Percentiles rank a stretch among this genome's conserved stretches.
Evolutionary conservation across 1,140 invertebrate species (phyloP).

Genomic region (Theocolax elegans): DNA sequence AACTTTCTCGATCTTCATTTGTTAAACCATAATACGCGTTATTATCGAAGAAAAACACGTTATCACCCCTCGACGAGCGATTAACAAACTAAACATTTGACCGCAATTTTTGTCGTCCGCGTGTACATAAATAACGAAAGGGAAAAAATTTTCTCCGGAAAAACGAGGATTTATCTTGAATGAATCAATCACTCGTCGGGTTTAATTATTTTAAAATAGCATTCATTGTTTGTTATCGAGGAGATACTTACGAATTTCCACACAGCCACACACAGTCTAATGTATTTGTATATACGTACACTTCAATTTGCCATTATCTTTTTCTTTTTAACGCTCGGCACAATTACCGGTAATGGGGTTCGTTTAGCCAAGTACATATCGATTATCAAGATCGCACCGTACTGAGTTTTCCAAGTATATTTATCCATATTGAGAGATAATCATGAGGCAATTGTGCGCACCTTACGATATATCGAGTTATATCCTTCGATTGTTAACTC

Average conservation of each 20-base stretch:
- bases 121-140: no score
- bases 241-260: background rate
- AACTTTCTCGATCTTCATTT: no score
- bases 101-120: no score
- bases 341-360: conserved; percentile 8
- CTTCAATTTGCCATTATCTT: no score
- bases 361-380: conserved; percentile 15
- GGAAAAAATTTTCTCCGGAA: no score
- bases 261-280: background rate
- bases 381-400: conserved; percentile 20
- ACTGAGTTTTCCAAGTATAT: background rate
- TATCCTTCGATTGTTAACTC: background rate
- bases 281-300: no score
- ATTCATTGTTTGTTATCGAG: background rate
- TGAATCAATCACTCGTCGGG: background rate
- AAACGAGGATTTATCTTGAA: background rate
- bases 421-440: conserved; percentile 9
- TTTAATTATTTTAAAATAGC: background rate
- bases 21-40: no score
- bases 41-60: no score
- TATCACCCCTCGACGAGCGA: no score
- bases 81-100: background rate
- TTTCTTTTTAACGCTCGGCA: conserved; percentile 9
- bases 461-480: background rate
- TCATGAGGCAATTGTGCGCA: background rate